Evolutionary conservation across 37 sponge, comb jelly and placozoan species (phyloP), one percentile per base, ranked within the genome.

Genomic region (Tethya wilhelma): DNA sequence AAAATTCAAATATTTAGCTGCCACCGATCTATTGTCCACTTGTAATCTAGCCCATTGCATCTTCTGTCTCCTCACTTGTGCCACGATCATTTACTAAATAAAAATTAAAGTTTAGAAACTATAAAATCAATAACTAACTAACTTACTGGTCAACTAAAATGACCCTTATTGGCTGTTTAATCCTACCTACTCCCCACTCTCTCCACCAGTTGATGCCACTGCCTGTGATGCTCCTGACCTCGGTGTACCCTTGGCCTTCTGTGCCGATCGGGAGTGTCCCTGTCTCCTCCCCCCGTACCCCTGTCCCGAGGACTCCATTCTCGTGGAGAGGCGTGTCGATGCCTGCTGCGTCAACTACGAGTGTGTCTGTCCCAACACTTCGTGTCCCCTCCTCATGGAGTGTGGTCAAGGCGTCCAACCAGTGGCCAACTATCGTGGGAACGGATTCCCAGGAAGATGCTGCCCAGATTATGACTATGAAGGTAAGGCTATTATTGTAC

Each of bases 301-400:
- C 14, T 94, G 95, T 67, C 95, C 95, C 17, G 28, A 39, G 23
- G 95, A 94, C 64, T 87, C 91, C 33, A 59, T 94, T 36, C 55
- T 90, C n/a, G 40, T 80, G 0, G 79, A 78, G 67, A 62, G 44
- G 2, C 81, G 95, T 23, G 32, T 58, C 12, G 38, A 26, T 34
- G 70, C 45, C 31, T 94, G 95, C 68, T 94, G 95, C 62, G 90
- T 94, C 29, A 57, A 69, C n/a, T 94, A 78, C 75, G 57, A 79
- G 58, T 94, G 95, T 76, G 42, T 34, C 9, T 94, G 95, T 76
- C 91, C 91, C 26, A 42, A 87, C 32, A 58, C 33, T 23, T 75
- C 85, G 23, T 94, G 95, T 44, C 95, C 95, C 0, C 44, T 71
- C 6, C 67, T 86, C 69, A 87, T 87, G 86, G 88, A 90, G 38